Conservation (phyloP, 2,888 invertebrate genomes). For the Acanthosoma haemorrhoidale region DNA sequence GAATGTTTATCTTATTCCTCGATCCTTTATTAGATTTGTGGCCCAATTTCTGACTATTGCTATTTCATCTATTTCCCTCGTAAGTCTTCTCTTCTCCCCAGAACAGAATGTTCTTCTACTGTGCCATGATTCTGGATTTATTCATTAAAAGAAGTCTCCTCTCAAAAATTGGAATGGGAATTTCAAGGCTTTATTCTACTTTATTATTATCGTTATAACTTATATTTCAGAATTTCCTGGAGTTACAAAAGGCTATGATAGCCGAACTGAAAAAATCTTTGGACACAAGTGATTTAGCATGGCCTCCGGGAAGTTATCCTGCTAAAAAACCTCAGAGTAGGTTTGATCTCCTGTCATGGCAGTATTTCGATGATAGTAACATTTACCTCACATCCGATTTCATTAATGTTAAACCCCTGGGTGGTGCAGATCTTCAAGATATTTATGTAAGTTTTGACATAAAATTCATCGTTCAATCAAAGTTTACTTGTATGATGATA, state of each 20-base stretch:
- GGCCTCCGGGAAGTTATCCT: slow-evolving; percentile 70
- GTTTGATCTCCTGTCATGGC: slow-evolving; percentile 81
- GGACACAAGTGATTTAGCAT: slow-evolving; percentile 46
- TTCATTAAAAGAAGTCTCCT: too few species aligned
- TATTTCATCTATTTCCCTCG: too few species aligned
- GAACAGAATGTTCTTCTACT: too few species aligned
- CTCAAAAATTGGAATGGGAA: too few species aligned
- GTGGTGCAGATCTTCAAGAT: slow-evolving; percentile 62
- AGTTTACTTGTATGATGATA: not conserved
- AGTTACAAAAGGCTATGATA: slow-evolving; percentile 16
- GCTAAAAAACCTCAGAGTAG: slow-evolving; percentile 64
- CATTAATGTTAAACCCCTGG: slow-evolving; percentile 60
- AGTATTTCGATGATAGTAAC: slow-evolving; percentile 78
- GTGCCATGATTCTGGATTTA: too few species aligned
- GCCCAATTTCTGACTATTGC: too few species aligned
- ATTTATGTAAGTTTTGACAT: slow-evolving; percentile 57
- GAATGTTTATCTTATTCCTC: too few species aligned
- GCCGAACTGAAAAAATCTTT: slow-evolving; percentile 23
- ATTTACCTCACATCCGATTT: slow-evolving; percentile 77
- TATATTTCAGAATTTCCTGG: slow-evolving; percentile 32
- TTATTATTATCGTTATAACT: too few species aligned
- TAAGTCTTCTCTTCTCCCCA: too few species aligned
- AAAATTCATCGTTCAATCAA: too few species aligned
- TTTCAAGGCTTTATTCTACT: too few species aligned
- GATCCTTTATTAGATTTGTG: too few species aligned